Evolutionary conservation across 2,113 vertebrate genomes (phyloP).

Genomic region (Phrynocephalus versicolor): DNA sequence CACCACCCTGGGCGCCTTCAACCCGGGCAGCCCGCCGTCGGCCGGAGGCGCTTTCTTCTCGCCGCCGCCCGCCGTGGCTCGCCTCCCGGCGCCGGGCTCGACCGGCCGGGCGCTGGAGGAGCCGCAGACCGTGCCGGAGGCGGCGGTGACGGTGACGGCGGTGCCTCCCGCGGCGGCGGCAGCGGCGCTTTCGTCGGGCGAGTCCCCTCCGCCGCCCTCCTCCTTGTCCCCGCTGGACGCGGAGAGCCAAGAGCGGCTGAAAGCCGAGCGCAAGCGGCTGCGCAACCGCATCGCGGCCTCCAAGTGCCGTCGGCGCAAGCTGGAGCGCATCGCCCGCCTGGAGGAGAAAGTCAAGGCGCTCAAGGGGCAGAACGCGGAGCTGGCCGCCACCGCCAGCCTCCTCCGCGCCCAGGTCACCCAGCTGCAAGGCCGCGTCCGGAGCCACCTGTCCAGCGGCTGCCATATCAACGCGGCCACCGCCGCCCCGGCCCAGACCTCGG

Average conservation of each 20-base stretch:
- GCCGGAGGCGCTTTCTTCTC: conserved; percentile 14
- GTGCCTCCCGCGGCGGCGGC: conserved; percentile 47
- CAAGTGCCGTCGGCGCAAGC: conserved; percentile 80
- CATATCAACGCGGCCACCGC: conserved; percentile 66
- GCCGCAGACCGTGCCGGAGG: conserved; percentile 77
- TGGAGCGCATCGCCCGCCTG: conserved; percentile 79
- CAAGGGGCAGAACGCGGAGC: conserved; percentile 80
- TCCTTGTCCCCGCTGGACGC: conserved; percentile 78
- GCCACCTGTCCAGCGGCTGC: conserved; percentile 79
- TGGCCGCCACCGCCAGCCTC: conserved; percentile 79
- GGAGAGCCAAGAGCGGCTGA: conserved; percentile 80
- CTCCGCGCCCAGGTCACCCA: conserved; percentile 79
- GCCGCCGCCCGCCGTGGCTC: conserved; percentile 24
- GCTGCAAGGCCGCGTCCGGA: conserved; percentile 80
- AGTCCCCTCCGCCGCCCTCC: conserved; percentile 66
- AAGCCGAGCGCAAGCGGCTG: conserved; percentile 79
- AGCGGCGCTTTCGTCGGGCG: conserved; percentile 30
- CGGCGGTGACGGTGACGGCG: conserved; percentile 42
- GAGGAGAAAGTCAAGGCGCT: conserved; percentile 82
- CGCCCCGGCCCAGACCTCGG: not conserved
- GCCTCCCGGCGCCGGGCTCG: conserved; percentile 49
- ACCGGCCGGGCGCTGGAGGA: conserved; percentile 64
- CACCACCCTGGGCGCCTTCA: conserved; percentile 74
- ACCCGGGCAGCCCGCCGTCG: conserved; percentile 52
- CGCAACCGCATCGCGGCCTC: conserved; percentile 82